These are phyloP conservation scores for Sceloporus tristichus DNA, from an alignment of 2,113 vertebrate genomes.

Conservation along the genomic window DNA sequence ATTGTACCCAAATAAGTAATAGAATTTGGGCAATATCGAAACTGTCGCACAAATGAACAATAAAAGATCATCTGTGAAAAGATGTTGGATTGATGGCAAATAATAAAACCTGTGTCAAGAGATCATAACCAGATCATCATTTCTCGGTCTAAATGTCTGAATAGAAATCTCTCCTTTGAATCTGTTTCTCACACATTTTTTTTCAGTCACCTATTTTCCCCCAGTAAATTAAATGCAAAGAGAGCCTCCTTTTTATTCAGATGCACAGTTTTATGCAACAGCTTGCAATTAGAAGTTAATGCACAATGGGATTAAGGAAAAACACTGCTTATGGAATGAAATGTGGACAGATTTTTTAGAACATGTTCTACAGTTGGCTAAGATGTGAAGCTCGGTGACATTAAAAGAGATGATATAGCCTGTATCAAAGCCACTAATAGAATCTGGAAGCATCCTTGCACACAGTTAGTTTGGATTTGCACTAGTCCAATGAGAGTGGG, in stretches of 20 bases:
- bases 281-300: not conserved
- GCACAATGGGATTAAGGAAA: not conserved
- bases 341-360: not conserved
- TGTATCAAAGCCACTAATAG: not conserved
- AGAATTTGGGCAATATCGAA: too few species aligned
- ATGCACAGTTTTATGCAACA: not conserved
- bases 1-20: too few species aligned
- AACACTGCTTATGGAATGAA: not conserved
- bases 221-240: not conserved
- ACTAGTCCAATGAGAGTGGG: not conserved
- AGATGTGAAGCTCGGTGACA: not conserved
- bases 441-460: not conserved
- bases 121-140: not conserved
- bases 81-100: too few species aligned
- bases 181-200: not conserved
- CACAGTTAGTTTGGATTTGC: conserved; percentile 20
- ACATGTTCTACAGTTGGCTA: not conserved
- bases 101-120: too few species aligned
- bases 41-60: too few species aligned
- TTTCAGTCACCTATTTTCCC: not conserved
- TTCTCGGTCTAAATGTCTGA: not conserved
- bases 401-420: not conserved
- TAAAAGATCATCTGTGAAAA: too few species aligned
- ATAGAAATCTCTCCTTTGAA: not conserved
- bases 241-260: not conserved